phyloP scores from a whole-genome alignment of 1,140 invertebrate genomes.

The Panagrolaimus sp. region DNA sequence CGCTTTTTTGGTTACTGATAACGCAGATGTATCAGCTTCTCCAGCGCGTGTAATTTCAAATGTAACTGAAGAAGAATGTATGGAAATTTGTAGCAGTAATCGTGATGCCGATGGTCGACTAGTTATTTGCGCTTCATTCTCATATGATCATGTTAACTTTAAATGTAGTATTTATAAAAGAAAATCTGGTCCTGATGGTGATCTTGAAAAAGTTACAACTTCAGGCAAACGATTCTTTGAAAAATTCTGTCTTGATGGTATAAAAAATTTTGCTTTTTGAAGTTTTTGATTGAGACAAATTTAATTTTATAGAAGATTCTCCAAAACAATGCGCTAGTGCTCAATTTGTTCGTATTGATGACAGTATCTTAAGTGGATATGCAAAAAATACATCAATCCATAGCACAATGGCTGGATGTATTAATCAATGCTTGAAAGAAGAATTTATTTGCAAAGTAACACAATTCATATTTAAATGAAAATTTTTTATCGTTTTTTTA shows the following conservation, averaged over 20 bases:
- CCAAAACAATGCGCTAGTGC: slow-evolving; percentile 40
- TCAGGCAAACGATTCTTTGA: slow-evolving; percentile 49
- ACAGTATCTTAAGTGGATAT: slow-evolving; percentile 36
- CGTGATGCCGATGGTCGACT: slow-evolving; percentile 29
- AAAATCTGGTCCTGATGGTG: slow-evolving; percentile 27
- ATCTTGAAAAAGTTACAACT: slow-evolving; percentile 6
- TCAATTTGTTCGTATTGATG: slow-evolving; percentile 51
- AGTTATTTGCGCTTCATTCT: slow-evolving; percentile 34
- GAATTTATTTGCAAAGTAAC: slow-evolving; percentile 47
- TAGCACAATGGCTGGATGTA: slow-evolving; percentile 49
- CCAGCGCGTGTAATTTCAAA: slow-evolving; percentile 25
- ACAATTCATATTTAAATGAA: slow-evolving; percentile 12
- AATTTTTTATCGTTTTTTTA: slow-evolving; percentile 18
- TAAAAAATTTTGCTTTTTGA: too few relatives aligned
- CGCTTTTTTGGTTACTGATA: slow-evolving; percentile 36
- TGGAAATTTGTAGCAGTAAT: slow-evolving; percentile 31
- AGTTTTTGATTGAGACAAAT: neutral
- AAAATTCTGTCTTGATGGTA: slow-evolving; percentile 53
- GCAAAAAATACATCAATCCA: slow-evolving; percentile 40
- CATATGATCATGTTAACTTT: slow-evolving; percentile 34
- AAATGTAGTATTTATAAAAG: slow-evolving; percentile 31
- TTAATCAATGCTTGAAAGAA: slow-evolving; percentile 47
- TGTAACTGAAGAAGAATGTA: slow-evolving; percentile 36
- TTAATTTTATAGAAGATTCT: slow-evolving; percentile 39
- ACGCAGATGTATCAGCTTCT: slow-evolving; percentile 17